Conservation (phyloP, 1,140 invertebrate species). For the Scaptodrosophila lebanonensis region DNA sequence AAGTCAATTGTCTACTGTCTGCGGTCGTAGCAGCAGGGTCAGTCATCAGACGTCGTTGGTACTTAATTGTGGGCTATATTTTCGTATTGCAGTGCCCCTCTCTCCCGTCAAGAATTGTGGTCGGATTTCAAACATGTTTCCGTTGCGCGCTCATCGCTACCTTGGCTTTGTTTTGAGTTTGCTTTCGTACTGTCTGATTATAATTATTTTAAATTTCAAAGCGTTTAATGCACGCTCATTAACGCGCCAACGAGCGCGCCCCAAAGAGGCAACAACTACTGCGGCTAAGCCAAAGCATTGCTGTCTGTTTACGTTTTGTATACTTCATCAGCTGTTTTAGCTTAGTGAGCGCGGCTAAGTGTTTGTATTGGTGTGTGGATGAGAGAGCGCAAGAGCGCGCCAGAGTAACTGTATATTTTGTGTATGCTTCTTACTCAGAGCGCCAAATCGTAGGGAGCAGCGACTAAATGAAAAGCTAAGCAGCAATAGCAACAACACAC, state of each 20-base stretch:
- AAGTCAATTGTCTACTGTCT: slow-evolving; percentile 12
- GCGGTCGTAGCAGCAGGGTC: slow-evolving; percentile 22
- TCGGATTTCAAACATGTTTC: slow-evolving; percentile 60
- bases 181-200: slow-evolving; percentile 42
- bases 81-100: too few relatives aligned
- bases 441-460: background rate
- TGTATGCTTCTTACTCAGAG: background rate
- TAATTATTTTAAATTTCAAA: slow-evolving; percentile 63
- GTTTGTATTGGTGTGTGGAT: too few relatives aligned
- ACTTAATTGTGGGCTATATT: too few relatives aligned
- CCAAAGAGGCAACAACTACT: slow-evolving; percentile 23
- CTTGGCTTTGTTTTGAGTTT: slow-evolving; percentile 63
- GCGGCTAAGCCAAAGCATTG: slow-evolving; percentile 40
- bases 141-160: slow-evolving; percentile 29
- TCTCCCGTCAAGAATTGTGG: too few relatives aligned
- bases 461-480: too few relatives aligned
- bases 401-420: background rate
- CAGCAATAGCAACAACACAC: too few relatives aligned
- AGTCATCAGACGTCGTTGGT: too few relatives aligned
- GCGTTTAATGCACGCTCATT: slow-evolving; percentile 34
- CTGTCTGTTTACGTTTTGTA: slow-evolving; percentile 63
- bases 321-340: slow-evolving; percentile 60
- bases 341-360: slow-evolving; percentile 38
- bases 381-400: slow-evolving; percentile 7
- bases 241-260: slow-evolving; percentile 9